These are phyloP conservation scores for Labroides dimidiatus DNA, from an alignment of 2,797 vertebrate species.

Conservation along the genomic window DNA sequence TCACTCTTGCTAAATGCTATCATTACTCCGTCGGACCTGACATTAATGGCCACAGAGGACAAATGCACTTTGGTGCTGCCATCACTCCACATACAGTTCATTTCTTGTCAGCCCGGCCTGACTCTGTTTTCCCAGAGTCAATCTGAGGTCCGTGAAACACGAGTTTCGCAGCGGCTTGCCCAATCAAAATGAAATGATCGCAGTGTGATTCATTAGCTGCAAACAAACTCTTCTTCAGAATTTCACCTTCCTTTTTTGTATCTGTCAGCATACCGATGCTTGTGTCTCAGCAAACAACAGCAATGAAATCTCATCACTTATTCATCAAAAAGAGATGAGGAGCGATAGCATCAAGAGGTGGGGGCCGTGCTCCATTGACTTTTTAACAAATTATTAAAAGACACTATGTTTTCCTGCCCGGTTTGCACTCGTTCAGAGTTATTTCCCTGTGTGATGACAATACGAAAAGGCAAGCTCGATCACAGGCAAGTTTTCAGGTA, in stretches of 20 bases:
- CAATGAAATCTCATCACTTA: slow-evolving; percentile 52
- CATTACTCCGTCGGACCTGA: slow-evolving; percentile 59
- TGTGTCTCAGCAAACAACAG: slow-evolving; percentile 24
- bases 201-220: slow-evolving; percentile 65
- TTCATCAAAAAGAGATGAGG: slow-evolving; percentile 55
- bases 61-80: slow-evolving; percentile 56
- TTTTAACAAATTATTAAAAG: slow-evolving; percentile 44
- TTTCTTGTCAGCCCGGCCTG: slow-evolving; percentile 60
- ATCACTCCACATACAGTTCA: slow-evolving; percentile 52
- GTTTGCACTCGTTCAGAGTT: slow-evolving; percentile 10
- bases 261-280: slow-evolving; percentile 50
- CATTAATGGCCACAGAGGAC: slow-evolving; percentile 64
- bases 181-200: slow-evolving; percentile 68
- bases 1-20: slow-evolving; percentile 51
- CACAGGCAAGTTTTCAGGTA: slow-evolving; percentile 42
- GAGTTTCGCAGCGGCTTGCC: slow-evolving; percentile 39
- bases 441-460: slow-evolving; percentile 12
- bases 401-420: slow-evolving; percentile 13
- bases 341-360: slow-evolving; percentile 16
- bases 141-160: slow-evolving; percentile 52
- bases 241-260: slow-evolving; percentile 15
- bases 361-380: slow-evolving; percentile 28
- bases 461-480: slow-evolving; percentile 33
- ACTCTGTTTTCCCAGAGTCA: slow-evolving; percentile 65
- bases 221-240: slow-evolving; percentile 56